These are phyloP conservation scores for Conus ventricosus DNA, from an alignment of 1,140 invertebrate species.

Conservation along the genomic window DNA sequence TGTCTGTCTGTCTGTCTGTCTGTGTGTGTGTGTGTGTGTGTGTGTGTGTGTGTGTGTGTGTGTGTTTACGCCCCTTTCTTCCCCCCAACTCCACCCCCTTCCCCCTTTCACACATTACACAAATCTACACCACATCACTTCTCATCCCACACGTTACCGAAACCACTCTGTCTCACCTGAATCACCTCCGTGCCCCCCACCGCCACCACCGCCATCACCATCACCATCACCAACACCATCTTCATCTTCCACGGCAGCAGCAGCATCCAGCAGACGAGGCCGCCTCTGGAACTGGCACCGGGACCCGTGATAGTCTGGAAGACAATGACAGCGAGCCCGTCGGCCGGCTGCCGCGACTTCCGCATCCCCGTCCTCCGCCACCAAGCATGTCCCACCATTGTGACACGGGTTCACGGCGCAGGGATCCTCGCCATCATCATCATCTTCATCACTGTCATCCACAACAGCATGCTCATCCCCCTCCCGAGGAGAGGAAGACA, in stretches of 20 bases:
- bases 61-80: no score
- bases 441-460: neutral
- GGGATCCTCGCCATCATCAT: neutral
- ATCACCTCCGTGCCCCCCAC: neutral
- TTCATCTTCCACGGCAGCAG: neutral
- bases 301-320: constrained; percentile 1
- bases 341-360: neutral
- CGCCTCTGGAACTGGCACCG: constrained; percentile 23
- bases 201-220: neutral
- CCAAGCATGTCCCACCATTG: constrained; percentile 24
- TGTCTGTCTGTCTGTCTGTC: no score
- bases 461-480: neutral
- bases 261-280: neutral
- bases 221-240: neutral
- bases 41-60: no score
- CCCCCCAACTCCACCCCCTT: no score
- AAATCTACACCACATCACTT: no score
- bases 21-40: no score
- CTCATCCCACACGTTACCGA: no score
- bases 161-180: neutral
- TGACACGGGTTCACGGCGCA: constrained; percentile 2
- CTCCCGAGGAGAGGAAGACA: neutral
- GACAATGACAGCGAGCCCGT: constrained; percentile 1
- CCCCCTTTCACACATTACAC: no score
- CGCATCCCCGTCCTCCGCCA: neutral